Percentiles rank a stretch among this genome's conserved stretches.
phyloP scores from a whole-genome alignment of 2,888 invertebrate species.

The Venustoraphidia nigricollis region DNA sequence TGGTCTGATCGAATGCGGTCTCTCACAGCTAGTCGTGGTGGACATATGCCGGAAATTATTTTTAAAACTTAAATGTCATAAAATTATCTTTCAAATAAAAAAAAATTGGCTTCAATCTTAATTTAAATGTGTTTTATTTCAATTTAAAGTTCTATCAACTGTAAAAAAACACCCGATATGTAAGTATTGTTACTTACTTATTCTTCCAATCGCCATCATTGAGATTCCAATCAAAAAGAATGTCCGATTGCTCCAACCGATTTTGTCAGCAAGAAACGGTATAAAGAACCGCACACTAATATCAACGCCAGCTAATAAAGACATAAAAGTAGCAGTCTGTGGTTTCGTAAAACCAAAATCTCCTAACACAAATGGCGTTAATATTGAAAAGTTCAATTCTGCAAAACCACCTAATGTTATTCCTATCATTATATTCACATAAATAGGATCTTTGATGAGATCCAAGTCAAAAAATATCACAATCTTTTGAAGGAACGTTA shows the following conservation, averaged over 20 bases:
- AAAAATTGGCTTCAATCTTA: too few species aligned
- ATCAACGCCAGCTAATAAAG: constrained; percentile 48
- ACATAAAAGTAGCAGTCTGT: constrained; percentile 53
- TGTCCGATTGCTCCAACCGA: constrained; percentile 52
- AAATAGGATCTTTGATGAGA: constrained; percentile 49
- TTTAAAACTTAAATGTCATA: too few species aligned
- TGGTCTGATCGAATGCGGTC: too few species aligned
- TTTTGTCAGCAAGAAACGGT: constrained; percentile 51
- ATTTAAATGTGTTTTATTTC: too few species aligned
- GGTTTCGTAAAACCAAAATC: constrained; percentile 44
- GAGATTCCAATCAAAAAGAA: constrained; percentile 55
- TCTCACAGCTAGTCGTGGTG: too few species aligned
- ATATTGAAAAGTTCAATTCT: constrained; percentile 55
- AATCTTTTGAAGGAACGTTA: constrained; percentile 37
- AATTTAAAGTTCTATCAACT: too few species aligned
- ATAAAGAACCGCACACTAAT: constrained; percentile 46
- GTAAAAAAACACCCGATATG: too few species aligned
- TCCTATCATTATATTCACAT: constrained; percentile 54
- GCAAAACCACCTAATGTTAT: constrained; percentile 54
- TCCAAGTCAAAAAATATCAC: constrained; percentile 54
- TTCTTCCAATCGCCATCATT: constrained; percentile 48
- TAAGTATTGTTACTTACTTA: constrained; percentile 30
- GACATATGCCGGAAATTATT: too few species aligned
- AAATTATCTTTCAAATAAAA: too few species aligned
- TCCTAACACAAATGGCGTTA: constrained; percentile 56